phyloP scores from a whole-genome alignment of 2,113 vertebrate genomes.

The Hiodon tergisus region DNA sequence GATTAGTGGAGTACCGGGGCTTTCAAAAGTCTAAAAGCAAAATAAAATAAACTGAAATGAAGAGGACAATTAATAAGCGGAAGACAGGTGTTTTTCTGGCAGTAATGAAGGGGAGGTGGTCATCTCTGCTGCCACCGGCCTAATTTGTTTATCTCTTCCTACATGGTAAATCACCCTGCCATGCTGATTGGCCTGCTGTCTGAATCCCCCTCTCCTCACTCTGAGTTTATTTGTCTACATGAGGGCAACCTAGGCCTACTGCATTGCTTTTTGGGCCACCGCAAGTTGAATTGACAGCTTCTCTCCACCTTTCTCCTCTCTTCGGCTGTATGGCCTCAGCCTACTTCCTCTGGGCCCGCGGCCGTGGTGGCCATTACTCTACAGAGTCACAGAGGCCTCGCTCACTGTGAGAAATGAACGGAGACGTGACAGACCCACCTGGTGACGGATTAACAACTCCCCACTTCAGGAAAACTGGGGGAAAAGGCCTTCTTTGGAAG shows the following conservation, averaged over 20 bases:
- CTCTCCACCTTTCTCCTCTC: neutral
- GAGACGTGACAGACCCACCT: too few relatives aligned
- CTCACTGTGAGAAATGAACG: too few relatives aligned
- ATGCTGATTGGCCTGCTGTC: neutral
- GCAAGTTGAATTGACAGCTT: neutral
- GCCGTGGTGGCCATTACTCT: neutral
- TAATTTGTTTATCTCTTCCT: slow-evolving; percentile 3
- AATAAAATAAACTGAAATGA: slow-evolving; percentile 11
- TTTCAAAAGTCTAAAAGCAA: neutral
- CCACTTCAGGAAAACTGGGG: too few relatives aligned
- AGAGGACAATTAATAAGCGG: slow-evolving; percentile 2
- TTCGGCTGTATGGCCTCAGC: neutral
- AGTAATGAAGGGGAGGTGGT: neutral
- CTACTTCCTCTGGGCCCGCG: neutral
- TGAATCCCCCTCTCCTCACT: neutral
- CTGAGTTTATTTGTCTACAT: neutral
- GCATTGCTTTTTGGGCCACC: slow-evolving; percentile 6
- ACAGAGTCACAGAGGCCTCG: too few relatives aligned
- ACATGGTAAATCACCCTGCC: neutral
- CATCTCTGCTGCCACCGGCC: neutral
- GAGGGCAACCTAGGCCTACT: neutral
- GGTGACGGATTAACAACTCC: too few relatives aligned
- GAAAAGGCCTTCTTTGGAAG: too few relatives aligned
- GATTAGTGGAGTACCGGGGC: too few relatives aligned
- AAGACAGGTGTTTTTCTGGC: neutral